Evolutionary conservation across 2,113 vertebrate species (phyloP).

Genomic region (Paramisgurnus dabryanus): DNA sequence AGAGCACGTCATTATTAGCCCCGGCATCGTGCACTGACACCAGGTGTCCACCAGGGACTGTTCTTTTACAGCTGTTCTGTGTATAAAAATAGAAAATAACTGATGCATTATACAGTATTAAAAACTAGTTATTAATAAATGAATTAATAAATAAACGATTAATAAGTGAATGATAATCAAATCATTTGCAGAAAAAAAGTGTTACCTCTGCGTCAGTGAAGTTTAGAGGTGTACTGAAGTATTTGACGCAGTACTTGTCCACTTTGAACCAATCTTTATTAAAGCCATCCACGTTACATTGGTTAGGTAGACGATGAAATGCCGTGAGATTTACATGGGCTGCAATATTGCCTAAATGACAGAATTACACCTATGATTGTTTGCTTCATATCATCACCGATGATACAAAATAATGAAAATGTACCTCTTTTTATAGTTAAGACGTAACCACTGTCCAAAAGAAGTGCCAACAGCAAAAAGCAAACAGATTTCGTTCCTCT

Average conservation of each 20-base stretch:
- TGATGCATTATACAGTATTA: too few species aligned
- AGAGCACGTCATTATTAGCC: not conserved
- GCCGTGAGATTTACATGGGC: not conserved
- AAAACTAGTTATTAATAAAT: too few species aligned
- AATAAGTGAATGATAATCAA: too few species aligned
- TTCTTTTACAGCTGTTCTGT: not conserved
- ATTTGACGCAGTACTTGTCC: not conserved
- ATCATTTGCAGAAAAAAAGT: not conserved
- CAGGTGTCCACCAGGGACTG: constrained; percentile 17
- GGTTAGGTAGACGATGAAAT: not conserved
- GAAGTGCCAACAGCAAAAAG: not conserved
- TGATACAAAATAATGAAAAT: not conserved
- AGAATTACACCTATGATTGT: not conserved
- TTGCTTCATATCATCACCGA: too few species aligned
- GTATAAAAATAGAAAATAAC: too few species aligned
- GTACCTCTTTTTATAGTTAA: not conserved
- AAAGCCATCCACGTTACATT: not conserved
- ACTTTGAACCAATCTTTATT: not conserved
- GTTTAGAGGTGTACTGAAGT: not conserved
- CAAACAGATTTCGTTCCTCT: not conserved
- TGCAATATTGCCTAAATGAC: not conserved
- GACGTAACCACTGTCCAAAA: not conserved
- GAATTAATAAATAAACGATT: too few species aligned
- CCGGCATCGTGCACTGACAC: not conserved
- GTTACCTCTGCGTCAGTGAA: not conserved